Conservation (phyloP, 1,140 invertebrate genomes). For the Drosophila aff. region DNA sequence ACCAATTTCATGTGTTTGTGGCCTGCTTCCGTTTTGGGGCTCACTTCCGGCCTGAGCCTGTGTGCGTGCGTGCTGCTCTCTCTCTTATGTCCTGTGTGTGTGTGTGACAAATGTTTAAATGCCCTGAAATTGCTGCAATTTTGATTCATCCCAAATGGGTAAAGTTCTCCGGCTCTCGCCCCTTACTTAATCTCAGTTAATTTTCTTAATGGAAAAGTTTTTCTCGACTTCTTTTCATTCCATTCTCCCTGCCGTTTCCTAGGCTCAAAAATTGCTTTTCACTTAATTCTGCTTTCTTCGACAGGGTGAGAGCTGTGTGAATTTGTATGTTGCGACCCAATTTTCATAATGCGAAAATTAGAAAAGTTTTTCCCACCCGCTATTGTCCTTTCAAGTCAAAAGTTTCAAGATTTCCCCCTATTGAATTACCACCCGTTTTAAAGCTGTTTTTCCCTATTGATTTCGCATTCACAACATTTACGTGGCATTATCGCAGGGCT, state of each 20-base stretch:
- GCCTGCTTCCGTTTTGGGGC: conserved; percentile 37
- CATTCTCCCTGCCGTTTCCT: conserved; percentile 37
- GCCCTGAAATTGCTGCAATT: conserved; percentile 74
- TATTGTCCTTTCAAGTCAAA: conserved; percentile 5
- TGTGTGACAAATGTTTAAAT: conserved; percentile 79
- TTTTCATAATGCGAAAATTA: conserved; percentile 82
- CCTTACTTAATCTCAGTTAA: conserved; percentile 80
- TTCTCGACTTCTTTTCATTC: conserved; percentile 47
- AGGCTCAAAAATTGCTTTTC: conserved; percentile 66
- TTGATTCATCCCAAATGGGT: conserved; percentile 42
- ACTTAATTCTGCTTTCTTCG: conserved; percentile 1
- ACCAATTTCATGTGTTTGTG: conserved; percentile 57
- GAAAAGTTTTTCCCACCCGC: conserved; percentile 62
- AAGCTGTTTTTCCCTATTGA: conserved; percentile 71
- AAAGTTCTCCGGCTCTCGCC: conserved; percentile 10
- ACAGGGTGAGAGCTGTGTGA: not conserved
- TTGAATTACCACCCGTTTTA: conserved; percentile 50
- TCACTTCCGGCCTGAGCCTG: conserved; percentile 45
- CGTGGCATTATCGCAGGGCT: conserved; percentile 69
- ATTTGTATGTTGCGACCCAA: conserved; percentile 41
- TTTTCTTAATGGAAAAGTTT: conserved; percentile 82
- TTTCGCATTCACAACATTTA: conserved; percentile 72
- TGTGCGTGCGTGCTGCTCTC: conserved; percentile 4
- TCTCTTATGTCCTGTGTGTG: conserved; percentile 9
- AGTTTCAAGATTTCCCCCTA: conserved; percentile 16